Evolutionary conservation across 2,113 vertebrate genomes (phyloP).

Genomic region (Rhea pennata): DNA sequence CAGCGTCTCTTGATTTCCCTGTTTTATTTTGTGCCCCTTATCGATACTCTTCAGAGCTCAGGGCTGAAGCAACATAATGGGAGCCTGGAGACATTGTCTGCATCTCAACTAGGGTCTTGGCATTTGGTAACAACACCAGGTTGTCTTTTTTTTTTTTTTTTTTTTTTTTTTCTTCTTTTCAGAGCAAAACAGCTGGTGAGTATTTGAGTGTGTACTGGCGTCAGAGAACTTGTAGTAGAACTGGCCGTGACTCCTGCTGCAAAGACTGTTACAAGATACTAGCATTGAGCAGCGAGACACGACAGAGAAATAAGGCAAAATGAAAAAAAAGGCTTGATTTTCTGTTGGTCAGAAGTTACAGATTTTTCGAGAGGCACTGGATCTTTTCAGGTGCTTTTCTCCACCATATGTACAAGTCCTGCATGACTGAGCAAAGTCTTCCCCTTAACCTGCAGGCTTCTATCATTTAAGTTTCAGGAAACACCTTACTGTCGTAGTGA

Average conservation of each 20-base stretch:
- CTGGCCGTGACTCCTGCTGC: background rate
- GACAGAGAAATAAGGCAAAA: constrained; percentile 14
- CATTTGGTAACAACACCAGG: constrained; percentile 52
- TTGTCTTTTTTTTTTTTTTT: constrained; percentile 18
- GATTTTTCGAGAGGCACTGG: background rate
- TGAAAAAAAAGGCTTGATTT: constrained; percentile 28
- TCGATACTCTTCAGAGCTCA: constrained; percentile 62
- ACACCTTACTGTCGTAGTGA: constrained; percentile 22
- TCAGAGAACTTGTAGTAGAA: constrained; percentile 8
- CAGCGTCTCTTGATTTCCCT: constrained; percentile 48
- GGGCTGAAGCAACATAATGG: constrained; percentile 56
- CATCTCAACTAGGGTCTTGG: constrained; percentile 66
- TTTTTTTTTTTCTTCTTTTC: constrained; percentile 2
- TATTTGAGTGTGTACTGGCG: constrained; percentile 22
- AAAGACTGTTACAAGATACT: background rate
- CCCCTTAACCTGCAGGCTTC: constrained; percentile 14
- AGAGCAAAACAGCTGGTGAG: constrained; percentile 39
- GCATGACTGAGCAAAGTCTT: constrained; percentile 30
- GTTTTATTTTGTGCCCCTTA: constrained; percentile 65
- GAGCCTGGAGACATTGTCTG: constrained; percentile 59
- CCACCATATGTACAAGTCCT: background rate
- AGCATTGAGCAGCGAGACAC: background rate
- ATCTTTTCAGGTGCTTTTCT: constrained; percentile 55
- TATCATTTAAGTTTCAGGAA: constrained; percentile 36
- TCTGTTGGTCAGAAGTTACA: constrained; percentile 23